Conservation (phyloP, 2,888 invertebrate genomes). For the Panopea generosa region DNA sequence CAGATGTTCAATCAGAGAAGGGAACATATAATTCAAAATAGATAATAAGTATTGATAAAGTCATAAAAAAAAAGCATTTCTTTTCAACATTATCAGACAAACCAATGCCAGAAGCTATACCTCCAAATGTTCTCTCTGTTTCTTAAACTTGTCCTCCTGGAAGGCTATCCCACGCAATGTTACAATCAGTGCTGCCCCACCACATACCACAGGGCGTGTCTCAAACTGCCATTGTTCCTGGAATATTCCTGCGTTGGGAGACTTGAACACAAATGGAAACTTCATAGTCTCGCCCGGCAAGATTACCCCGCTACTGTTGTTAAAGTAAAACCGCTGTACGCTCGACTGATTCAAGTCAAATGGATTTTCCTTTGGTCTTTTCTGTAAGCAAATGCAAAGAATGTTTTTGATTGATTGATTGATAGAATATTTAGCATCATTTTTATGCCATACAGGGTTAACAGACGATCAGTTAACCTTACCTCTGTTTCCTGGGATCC, state of each 20-base stretch:
- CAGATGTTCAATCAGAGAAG: no score
- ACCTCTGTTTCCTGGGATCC: no score
- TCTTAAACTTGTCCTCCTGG: slow-evolving; percentile 81
- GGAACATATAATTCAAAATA: no score
- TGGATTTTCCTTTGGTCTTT: slow-evolving; percentile 82
- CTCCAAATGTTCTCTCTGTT: slow-evolving; percentile 81
- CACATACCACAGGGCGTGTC: slow-evolving; percentile 83
- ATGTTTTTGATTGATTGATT: no score
- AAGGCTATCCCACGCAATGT: slow-evolving; percentile 84
- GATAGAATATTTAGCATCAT: no score
- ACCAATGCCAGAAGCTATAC: slow-evolving; percentile 57
- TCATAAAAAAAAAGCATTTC: no score
- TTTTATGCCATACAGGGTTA: no score
- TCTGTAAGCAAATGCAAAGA: slow-evolving; percentile 68
- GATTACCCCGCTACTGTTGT: slow-evolving; percentile 84
- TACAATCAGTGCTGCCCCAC: slow-evolving; percentile 83
- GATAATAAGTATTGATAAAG: no score
- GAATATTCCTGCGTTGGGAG: slow-evolving; percentile 84
- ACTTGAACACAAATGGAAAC: slow-evolving; percentile 85
- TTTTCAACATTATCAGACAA: no score
- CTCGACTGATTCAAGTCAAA: slow-evolving; percentile 81
- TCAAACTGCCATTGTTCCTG: slow-evolving; percentile 85
- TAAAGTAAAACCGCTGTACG: slow-evolving; percentile 85
- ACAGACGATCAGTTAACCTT: no score
- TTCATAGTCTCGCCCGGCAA: slow-evolving; percentile 84